phyloP scores from a whole-genome alignment of 2,888 invertebrate genomes.

The Zelleria hepariella region DNA sequence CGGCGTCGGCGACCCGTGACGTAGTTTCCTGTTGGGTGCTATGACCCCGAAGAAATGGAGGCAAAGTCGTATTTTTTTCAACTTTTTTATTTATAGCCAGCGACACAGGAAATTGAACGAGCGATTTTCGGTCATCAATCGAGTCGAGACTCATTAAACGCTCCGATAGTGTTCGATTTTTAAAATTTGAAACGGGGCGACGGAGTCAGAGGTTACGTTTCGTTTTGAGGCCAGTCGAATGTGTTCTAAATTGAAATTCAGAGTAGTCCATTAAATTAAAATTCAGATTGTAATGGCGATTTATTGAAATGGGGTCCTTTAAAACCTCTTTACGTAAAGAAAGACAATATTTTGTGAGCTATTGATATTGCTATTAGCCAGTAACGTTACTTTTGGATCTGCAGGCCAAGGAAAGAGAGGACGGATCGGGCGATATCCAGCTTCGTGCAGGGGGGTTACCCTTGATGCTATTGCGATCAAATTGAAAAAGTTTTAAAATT shows the following conservation, averaged over 20 bases:
- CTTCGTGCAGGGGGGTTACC: no score
- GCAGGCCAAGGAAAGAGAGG: no score
- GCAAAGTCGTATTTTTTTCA: conserved; percentile 29
- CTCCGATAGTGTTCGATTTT: conserved; percentile 32
- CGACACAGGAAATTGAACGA: conserved; percentile 57
- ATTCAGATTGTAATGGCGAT: background rate
- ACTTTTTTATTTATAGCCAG: conserved; percentile 47
- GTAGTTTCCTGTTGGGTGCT: conserved; percentile 66
- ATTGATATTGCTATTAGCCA: no score
- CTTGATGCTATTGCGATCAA: no score
- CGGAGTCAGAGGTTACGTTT: conserved; percentile 3
- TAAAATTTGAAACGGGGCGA: conserved; percentile 14
- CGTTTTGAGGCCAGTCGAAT: background rate
- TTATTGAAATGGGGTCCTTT: no score
- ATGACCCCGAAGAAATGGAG: conserved; percentile 68
- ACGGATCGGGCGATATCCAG: no score
- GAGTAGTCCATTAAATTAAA: background rate
- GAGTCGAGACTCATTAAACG: conserved; percentile 53
- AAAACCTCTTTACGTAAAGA: no score
- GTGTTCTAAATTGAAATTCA: background rate
- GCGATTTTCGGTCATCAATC: conserved; percentile 34
- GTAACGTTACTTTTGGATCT: no score
- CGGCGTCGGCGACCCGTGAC: conserved; percentile 64
- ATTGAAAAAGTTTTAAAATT: no score
- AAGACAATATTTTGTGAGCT: no score